Evolutionary conservation across 2,113 vertebrate genomes (phyloP).

Genomic region (Tetraodon nigroviridis): DNA sequence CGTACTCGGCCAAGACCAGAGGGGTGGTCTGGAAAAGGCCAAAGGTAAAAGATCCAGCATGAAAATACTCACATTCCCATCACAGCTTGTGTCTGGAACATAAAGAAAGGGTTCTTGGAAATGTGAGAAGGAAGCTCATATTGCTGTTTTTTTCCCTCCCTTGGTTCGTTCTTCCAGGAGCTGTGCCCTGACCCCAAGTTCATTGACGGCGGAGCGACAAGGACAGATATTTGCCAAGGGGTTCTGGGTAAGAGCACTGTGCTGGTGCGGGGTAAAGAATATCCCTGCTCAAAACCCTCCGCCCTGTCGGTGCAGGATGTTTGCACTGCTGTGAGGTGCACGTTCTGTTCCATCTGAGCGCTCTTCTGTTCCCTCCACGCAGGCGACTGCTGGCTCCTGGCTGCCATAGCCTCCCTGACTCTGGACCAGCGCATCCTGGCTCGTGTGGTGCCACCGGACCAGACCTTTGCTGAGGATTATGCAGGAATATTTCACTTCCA

Average conservation of each 20-base stretch:
- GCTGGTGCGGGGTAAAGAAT: not conserved
- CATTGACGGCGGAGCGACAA: constrained; percentile 83
- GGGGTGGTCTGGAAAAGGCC: constrained; percentile 83
- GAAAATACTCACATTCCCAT: not conserved
- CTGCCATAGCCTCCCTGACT: constrained; percentile 78
- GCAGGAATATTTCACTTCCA: constrained; percentile 80
- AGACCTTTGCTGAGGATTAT: constrained; percentile 67
- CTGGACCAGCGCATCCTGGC: constrained; percentile 68
- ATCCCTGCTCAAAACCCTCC: not conserved
- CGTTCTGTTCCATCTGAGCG: not conserved
- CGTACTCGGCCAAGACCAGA: constrained; percentile 73
- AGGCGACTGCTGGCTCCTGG: constrained; percentile 80
- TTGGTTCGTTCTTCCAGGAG: constrained; percentile 72
- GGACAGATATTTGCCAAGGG: constrained; percentile 86
- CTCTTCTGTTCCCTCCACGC: not conserved
- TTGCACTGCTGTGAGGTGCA: not conserved
- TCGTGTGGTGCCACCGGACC: constrained; percentile 69
- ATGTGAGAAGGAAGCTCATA: no score
- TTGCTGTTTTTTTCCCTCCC: not conserved
- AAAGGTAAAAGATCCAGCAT: constrained; percentile 59
- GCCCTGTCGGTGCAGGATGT: constrained; percentile 4
- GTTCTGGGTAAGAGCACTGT: constrained; percentile 73
- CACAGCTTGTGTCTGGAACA: not conserved
- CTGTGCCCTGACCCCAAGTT: constrained; percentile 81
- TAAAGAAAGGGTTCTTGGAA: not conserved